Conservation (phyloP, 2,113 vertebrate species). For the Sus scrofa region T2T-Sscrofa CM000812.6:132465001-132465500, state of each 20-base stretch:
- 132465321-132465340: background rate
- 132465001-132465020: background rate
- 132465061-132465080: background rate
- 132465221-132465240: background rate
- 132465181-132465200: background rate
- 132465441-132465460: slow-evolving; percentile 38
- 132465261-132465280: background rate
- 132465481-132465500: background rate
- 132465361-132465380: background rate
- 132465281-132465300: background rate
- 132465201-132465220: background rate
- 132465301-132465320: background rate
- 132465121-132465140: background rate
- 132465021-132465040: background rate
- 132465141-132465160: background rate
- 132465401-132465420: background rate
- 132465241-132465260: background rate
- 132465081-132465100: background rate
- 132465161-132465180: background rate
- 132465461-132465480: background rate
- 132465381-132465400: slow-evolving; percentile 11
- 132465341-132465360: slow-evolving; percentile 8
- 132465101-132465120: background rate
- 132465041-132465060: background rate
- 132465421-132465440: background rate